Evolutionary conservation across 1,140 invertebrate species (phyloP).

Genomic region (Onthophagus taurus): DNA sequence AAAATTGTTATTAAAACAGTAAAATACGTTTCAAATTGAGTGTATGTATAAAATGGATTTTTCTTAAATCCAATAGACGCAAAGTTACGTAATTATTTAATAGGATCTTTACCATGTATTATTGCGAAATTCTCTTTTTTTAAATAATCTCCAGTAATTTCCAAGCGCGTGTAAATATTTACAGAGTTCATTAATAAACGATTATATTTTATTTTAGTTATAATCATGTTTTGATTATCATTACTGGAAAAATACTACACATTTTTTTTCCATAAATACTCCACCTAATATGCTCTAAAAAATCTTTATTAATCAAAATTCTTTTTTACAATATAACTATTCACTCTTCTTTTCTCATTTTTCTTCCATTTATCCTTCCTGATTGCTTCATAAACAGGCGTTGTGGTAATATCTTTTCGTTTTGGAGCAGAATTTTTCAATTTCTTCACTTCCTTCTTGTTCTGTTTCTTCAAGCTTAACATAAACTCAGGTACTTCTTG

Average conservation of each 20-base stretch:
- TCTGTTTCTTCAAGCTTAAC: constrained; percentile 65
- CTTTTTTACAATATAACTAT: too few relatives aligned
- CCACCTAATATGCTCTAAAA: neutral
- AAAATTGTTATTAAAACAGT: too few relatives aligned
- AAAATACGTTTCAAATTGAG: too few relatives aligned
- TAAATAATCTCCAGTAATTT: too few relatives aligned
- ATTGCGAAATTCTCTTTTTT: too few relatives aligned
- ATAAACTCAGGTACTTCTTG: constrained; percentile 86
- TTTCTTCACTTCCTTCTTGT: constrained; percentile 54
- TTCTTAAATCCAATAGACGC: too few relatives aligned
- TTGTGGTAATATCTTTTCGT: constrained; percentile 30
- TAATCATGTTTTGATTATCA: neutral
- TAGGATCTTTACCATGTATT: too few relatives aligned
- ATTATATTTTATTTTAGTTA: neutral
- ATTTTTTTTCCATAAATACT: neutral
- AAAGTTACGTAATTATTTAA: too few relatives aligned
- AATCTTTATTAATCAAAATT: neutral
- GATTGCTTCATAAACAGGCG: constrained; percentile 16
- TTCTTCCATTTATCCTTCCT: constrained; percentile 5
- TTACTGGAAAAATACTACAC: neutral
- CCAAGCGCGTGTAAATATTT: too few relatives aligned
- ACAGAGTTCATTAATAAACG: neutral
- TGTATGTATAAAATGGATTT: too few relatives aligned
- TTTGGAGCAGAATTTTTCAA: constrained; percentile 24
- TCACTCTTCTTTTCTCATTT: neutral